Conservation (phyloP, 2,888 invertebrate species). For the Drosophila kokeensis region DNA sequence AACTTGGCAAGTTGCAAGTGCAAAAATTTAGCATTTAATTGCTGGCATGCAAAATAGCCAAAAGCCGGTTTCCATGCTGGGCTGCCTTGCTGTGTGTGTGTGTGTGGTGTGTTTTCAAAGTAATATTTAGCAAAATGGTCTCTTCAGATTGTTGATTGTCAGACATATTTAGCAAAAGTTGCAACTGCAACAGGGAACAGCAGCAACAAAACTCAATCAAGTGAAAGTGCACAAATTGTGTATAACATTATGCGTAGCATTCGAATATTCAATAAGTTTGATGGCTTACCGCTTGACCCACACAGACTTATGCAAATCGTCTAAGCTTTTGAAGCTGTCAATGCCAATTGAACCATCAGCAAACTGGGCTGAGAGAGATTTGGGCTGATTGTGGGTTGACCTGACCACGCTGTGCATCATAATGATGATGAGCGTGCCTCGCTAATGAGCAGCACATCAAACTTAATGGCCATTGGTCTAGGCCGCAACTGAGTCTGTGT, state of each 20-base stretch:
- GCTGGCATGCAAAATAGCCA: conserved; percentile 40
- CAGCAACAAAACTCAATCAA: conserved; percentile 54
- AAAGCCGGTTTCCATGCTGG: neutral
- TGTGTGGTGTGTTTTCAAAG: conserved; percentile 5
- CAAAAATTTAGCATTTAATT: conserved; percentile 66
- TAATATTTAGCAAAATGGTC: conserved; percentile 12
- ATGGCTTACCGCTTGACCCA: conserved; percentile 34
- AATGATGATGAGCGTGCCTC: conserved; percentile 69
- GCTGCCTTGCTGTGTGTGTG: neutral
- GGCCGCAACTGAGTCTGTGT: conserved; percentile 13
- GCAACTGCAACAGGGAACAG: conserved; percentile 10
- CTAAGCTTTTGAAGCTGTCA: conserved; percentile 58
- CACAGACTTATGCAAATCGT: conserved; percentile 64
- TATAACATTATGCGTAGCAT: neutral
- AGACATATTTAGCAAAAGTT: conserved; percentile 20
- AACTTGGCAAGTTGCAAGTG: conserved; percentile 40
- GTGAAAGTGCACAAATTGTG: conserved; percentile 63
- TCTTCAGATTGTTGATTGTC: conserved; percentile 27
- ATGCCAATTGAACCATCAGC: conserved; percentile 23
- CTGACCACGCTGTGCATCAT: conserved; percentile 47
- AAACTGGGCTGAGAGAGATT: neutral
- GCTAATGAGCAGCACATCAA: conserved; percentile 67
- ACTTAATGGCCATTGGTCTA: conserved; percentile 53
- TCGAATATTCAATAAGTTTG: conserved; percentile 29
- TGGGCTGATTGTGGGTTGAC: conserved; percentile 22